Percentiles rank a stretch among this genome's conserved stretches.
Evolutionary conservation across 1,140 invertebrate genomes (phyloP).

Genomic region (Chymomyza costata): DNA sequence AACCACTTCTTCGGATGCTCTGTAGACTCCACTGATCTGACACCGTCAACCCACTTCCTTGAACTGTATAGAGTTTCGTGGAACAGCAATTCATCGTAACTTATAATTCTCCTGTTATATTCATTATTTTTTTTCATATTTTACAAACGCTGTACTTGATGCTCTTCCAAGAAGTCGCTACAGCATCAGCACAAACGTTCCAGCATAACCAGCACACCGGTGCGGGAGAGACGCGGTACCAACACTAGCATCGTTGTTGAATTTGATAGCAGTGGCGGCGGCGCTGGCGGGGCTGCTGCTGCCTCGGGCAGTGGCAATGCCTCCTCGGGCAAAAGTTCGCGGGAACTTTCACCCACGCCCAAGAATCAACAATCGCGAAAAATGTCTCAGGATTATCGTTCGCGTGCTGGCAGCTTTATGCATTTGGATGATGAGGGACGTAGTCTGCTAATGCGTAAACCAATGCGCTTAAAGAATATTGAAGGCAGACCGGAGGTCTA

Average conservation of each 20-base stretch:
- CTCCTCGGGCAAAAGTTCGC: constrained; percentile 65
- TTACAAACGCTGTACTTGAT: no score
- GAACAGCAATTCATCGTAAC: no score
- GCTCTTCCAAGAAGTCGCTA: no score
- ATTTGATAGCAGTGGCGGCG: constrained; percentile 38
- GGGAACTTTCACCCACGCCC: constrained; percentile 72
- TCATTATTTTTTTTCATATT: no score
- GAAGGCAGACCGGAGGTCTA: constrained; percentile 79
- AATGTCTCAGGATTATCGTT: constrained; percentile 72
- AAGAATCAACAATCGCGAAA: constrained; percentile 69
- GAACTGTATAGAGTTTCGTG: no score
- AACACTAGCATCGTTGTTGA: constrained; percentile 63
- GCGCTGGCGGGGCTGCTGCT: constrained; percentile 3
- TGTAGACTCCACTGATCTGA: no score
- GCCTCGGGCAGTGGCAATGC: constrained; percentile 55
- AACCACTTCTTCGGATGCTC: no score
- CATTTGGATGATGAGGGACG: constrained; percentile 69
- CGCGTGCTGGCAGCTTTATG: constrained; percentile 71
- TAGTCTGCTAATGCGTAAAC: constrained; percentile 76
- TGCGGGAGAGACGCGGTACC: constrained; percentile 45
- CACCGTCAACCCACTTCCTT: no score
- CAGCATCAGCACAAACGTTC: constrained; percentile 46
- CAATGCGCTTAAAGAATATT: constrained; percentile 79
- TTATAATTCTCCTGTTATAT: no score
- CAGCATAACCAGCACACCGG: constrained; percentile 52